Evolutionary conservation across 2,113 vertebrate species (phyloP).

Genomic region (Mormyrus lacerda): DNA sequence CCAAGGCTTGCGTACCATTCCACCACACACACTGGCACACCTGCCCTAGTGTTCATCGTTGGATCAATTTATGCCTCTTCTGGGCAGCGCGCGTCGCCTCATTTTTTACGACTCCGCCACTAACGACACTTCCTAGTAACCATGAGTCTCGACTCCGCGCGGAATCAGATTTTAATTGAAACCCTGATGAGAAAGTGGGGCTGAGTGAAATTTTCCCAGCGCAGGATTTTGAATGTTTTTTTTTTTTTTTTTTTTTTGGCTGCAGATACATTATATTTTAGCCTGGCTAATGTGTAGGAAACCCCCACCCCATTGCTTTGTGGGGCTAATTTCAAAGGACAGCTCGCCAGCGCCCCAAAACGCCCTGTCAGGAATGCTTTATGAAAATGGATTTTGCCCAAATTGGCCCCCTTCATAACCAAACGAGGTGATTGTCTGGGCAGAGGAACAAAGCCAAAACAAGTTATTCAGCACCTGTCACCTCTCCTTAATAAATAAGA

Average conservation of each 20-base stretch:
- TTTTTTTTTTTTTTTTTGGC: not conserved
- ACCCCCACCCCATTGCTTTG: conserved; percentile 43
- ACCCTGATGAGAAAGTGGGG: not conserved
- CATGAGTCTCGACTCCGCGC: too few species aligned
- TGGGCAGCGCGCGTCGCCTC: not conserved
- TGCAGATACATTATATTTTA: not conserved
- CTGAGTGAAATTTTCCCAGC: not conserved
- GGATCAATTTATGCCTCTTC: not conserved
- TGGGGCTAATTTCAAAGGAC: conserved; percentile 55
- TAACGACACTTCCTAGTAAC: not conserved
- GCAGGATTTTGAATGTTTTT: not conserved
- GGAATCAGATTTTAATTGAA: not conserved
- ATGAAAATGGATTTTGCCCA: conserved; percentile 50
- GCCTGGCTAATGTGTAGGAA: not conserved
- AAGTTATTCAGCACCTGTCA: conserved; percentile 91
- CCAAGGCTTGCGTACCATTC: not conserved
- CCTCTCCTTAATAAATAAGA: conserved; percentile 98
- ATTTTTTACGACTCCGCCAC: not conserved
- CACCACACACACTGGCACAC: not conserved
- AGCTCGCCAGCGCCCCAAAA: conserved; percentile 46
- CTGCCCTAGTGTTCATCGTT: not conserved
- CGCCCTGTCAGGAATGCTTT: conserved; percentile 60
- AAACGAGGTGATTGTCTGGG: conserved; percentile 34
- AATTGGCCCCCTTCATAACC: conserved; percentile 50
- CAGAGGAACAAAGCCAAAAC: conserved; percentile 41